These are phyloP conservation scores for Gouania willdenowi DNA, from an alignment of 2,797 vertebrate species.

Conservation along the genomic window DNA sequence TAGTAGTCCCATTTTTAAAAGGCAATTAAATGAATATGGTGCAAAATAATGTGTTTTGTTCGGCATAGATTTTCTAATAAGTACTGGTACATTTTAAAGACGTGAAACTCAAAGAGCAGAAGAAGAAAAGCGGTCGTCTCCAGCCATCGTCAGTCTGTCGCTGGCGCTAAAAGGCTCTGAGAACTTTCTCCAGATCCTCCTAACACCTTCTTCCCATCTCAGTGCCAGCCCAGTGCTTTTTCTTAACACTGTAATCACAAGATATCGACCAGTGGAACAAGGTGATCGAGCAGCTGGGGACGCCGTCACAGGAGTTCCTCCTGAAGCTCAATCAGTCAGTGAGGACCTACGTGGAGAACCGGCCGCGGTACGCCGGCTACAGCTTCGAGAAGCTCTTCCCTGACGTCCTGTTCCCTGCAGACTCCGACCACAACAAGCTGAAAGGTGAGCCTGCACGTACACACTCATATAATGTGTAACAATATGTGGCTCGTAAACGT, in stretches of 20 bases:
- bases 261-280: constrained; percentile 99
- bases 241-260: constrained; percentile 80
- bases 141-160: too few relatives aligned
- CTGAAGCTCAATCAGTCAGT: constrained; percentile 98
- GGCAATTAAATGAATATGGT: too few relatives aligned
- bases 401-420: constrained; percentile 94
- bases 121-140: too few relatives aligned
- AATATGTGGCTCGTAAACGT: too few relatives aligned
- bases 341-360: constrained; percentile 95
- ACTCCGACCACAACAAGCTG: constrained; percentile 96
- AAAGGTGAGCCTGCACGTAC: constrained; percentile 79
- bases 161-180: too few relatives aligned
- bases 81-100: too few relatives aligned
- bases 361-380: constrained; percentile 95
- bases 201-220: background rate
- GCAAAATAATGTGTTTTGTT: too few relatives aligned
- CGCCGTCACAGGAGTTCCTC: constrained; percentile 94
- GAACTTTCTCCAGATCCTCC: too few relatives aligned
- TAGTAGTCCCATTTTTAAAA: too few relatives aligned
- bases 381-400: constrained; percentile 98
- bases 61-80: too few relatives aligned
- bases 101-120: too few relatives aligned
- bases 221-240: constrained; percentile 60
- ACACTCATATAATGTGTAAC: too few relatives aligned
- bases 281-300: constrained; percentile 97